Conservation (phyloP, 2,888 invertebrate species). For the Eilema depressum region DNA sequence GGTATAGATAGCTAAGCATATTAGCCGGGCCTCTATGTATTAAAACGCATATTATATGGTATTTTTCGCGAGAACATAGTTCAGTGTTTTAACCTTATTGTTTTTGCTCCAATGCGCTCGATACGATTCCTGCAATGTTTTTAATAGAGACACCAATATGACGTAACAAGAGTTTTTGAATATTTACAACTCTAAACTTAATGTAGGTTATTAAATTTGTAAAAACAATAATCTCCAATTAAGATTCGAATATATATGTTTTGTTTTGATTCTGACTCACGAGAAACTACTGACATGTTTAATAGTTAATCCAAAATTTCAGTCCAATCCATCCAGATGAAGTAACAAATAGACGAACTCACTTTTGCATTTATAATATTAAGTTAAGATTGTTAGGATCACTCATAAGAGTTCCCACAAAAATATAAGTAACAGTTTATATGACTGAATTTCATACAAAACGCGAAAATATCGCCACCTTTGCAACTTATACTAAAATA, state of each 20-base stretch:
- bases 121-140: background rate
- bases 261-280: background rate
- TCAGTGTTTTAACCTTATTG: too few relatives aligned
- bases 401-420: background rate
- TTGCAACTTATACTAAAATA: too few relatives aligned
- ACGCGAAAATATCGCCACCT: background rate
- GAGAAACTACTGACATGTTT: background rate
- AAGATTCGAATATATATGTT: background rate
- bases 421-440: background rate
- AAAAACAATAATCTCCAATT: background rate
- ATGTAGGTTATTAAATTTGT: background rate
- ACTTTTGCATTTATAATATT: background rate
- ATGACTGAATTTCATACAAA: background rate
- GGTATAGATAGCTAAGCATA: background rate
- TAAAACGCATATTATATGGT: too few relatives aligned
- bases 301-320: too few relatives aligned
- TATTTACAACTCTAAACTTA: background rate
- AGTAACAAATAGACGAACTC: background rate
- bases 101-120: background rate
- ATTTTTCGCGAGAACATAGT: too few relatives aligned
- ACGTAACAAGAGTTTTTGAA: background rate
- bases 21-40: background rate
- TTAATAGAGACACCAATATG: background rate
- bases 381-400: background rate
- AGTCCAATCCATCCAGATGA: too few relatives aligned